Percentiles rank a stretch among this genome's conserved stretches.
Evolutionary conservation across 2,113 vertebrate species (phyloP).

Genomic region (Gymnarchus niloticus): DNA sequence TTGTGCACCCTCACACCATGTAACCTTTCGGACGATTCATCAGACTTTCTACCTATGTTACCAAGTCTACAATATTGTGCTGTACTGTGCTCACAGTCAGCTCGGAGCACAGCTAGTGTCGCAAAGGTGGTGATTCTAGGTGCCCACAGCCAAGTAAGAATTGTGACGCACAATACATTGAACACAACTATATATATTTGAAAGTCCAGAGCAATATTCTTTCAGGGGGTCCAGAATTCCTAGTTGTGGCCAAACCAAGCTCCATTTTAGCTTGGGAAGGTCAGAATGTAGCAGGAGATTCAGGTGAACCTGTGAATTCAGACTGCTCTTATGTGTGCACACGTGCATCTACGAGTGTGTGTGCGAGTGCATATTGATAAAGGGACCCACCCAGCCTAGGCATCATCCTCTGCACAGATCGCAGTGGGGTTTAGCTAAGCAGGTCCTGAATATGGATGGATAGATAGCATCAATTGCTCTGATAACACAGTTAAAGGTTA

Average conservation of each 20-base stretch:
- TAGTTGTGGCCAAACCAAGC: too few species aligned
- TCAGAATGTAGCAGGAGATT: background rate
- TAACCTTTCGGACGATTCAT: too few species aligned
- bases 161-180: too few species aligned
- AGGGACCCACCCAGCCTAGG: background rate
- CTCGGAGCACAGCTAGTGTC: too few species aligned
- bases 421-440: background rate
- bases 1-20: too few species aligned
- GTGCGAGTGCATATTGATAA: background rate
- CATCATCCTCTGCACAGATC: background rate
- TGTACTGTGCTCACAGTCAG: background rate
- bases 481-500: constrained; percentile 2
- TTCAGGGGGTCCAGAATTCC: too few species aligned
- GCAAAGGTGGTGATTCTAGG: too few species aligned
- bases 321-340: too few species aligned
- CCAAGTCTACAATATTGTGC: background rate
- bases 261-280: background rate
- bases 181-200: too few species aligned
- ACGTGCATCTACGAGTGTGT: background rate
- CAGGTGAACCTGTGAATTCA: too few species aligned
- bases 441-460: background rate
- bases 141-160: too few species aligned
- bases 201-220: too few species aligned
- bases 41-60: background rate
- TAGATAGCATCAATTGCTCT: background rate